Base-by-base conservation (phyloP, 2,888 invertebrate species). In the Panorpa germanica region DNA sequence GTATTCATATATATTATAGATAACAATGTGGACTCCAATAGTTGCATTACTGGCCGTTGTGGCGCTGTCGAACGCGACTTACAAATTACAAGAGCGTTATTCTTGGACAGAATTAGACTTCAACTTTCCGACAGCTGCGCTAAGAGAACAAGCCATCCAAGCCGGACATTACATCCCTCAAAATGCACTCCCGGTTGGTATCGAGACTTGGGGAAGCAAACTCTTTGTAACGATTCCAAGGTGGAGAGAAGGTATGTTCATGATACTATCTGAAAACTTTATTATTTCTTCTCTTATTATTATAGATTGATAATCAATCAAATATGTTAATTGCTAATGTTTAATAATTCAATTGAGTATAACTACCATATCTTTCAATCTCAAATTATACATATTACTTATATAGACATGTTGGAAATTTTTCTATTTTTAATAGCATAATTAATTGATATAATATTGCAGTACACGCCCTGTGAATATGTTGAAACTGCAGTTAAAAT, bases 201-300 rank as follows among this genome's bases (percentile, higher is more conserved):
- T 85, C 16, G 83, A 85, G 49, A 58, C 80, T 34, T 81, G 74
- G 71, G 63, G 61, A 36, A 71, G 80, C 45, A 81, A 78, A 40
- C 58, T 85, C n/a, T 85, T 83, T 48, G 68, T 85, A 14, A 70
- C 71, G 7, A 73, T 83, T 3, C 85, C 85, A 1, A 63, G 85
- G 42, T 83, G 82, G 83, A 61, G 62, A 38, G 55, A 66, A 50
- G 81, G 81, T 81, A 46, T 59, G 62, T 49, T 19, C n/a, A 16
- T 34, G 18, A 25, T 28, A 29, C 25, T 25, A 18, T 22, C 5
- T 11, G 10, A 22, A 8, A 9, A 21, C 18, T 20, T 20, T 20
- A 29, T 20, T 8, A 29, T 4, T 30, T 8, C 17, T 15, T 9
- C 4, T 32, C 16, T 16, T 19, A 32, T 18, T 28, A 32, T 17